phyloP scores from a whole-genome alignment of 1,140 invertebrate genomes.

The Drosophila kurseongensis region DNA sequence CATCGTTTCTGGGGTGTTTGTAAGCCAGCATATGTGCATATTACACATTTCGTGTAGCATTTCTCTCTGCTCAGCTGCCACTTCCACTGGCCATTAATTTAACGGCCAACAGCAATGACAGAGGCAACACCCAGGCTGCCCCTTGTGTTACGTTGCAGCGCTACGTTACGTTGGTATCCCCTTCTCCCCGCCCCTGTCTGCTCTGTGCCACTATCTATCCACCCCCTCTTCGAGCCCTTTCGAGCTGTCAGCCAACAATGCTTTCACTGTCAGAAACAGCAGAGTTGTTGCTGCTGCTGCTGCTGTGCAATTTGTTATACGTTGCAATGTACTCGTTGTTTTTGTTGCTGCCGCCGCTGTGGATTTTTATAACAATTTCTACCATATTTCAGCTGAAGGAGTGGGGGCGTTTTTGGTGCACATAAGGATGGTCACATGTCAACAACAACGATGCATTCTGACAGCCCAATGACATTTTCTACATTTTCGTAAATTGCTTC shows the following conservation, averaged over 20 bases:
- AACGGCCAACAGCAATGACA: conserved; percentile 63
- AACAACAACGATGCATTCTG: conserved; percentile 83
- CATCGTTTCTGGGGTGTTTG: conserved; percentile 1
- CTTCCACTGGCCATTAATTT: conserved; percentile 78
- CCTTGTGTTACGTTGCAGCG: conserved; percentile 38
- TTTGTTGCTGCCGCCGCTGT: conserved; percentile 21
- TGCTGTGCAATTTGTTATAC: conserved; percentile 80
- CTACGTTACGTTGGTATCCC: conserved; percentile 51
- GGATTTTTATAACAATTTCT: conserved; percentile 63
- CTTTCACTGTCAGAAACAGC: conserved; percentile 80
- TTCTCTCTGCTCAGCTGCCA: conserved; percentile 66
- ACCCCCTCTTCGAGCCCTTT: conserved; percentile 27
- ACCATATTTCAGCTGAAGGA: conserved; percentile 18
- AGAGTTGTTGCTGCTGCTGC: conserved; percentile 45
- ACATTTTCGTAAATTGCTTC: conserved; percentile 84
- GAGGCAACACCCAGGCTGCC: conserved; percentile 44
- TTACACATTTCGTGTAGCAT: conserved; percentile 51
- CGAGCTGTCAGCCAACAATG: conserved; percentile 77
- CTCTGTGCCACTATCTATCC: conserved; percentile 30
- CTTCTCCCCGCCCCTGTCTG: conserved; percentile 13
- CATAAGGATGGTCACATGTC: conserved; percentile 71
- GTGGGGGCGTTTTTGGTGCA: background rate
- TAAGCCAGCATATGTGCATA: conserved; percentile 35
- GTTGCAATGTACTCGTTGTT: conserved; percentile 55
- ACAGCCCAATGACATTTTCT: conserved; percentile 84